Evolutionary conservation across 2,888 invertebrate species (phyloP).

Genomic region (Trichogramma dendrolimi): DNA sequence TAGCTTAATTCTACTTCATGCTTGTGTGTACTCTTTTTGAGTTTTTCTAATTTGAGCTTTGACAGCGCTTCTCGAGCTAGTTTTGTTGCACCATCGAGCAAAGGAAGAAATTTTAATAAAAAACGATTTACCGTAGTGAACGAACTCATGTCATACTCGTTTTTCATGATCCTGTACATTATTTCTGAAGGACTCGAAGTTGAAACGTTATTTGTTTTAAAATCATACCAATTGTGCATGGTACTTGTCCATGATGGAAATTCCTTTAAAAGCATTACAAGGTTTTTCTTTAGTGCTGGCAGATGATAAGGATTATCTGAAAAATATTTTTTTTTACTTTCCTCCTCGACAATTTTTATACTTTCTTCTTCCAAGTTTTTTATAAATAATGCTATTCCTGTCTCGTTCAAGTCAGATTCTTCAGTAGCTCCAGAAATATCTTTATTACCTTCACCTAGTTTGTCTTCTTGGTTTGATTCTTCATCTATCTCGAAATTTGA

Average conservation of each 20-base stretch:
- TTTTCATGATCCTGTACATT: constrained; percentile 1
- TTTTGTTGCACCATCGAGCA: not conserved
- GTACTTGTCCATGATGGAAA: constrained; percentile 23
- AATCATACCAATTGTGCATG: constrained; percentile 10
- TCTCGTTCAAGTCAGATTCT: not conserved
- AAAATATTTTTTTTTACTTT: too few species aligned
- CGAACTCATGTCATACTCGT: not conserved
- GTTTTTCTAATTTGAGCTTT: too few species aligned
- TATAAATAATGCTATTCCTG: too few species aligned
- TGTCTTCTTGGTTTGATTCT: not conserved
- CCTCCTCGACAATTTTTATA: too few species aligned
- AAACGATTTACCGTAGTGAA: not conserved
- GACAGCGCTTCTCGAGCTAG: too few species aligned
- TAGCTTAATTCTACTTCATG: too few species aligned
- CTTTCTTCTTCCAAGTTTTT: too few species aligned
- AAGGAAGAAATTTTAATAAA: not conserved
- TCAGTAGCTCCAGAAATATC: not conserved
- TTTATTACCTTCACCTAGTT: not conserved
- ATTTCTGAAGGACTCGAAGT: constrained; percentile 18
- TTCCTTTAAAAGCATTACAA: constrained; percentile 6
- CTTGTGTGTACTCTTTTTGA: too few species aligned
- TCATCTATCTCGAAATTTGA: not conserved
- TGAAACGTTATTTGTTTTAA: constrained; percentile 2
- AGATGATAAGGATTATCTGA: constrained; percentile 14
- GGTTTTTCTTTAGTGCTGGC: constrained; percentile 4